These are phyloP conservation scores for Pandion haliaetus DNA, from an alignment of 2,113 vertebrate genomes.

Conservation along the genomic window DNA sequence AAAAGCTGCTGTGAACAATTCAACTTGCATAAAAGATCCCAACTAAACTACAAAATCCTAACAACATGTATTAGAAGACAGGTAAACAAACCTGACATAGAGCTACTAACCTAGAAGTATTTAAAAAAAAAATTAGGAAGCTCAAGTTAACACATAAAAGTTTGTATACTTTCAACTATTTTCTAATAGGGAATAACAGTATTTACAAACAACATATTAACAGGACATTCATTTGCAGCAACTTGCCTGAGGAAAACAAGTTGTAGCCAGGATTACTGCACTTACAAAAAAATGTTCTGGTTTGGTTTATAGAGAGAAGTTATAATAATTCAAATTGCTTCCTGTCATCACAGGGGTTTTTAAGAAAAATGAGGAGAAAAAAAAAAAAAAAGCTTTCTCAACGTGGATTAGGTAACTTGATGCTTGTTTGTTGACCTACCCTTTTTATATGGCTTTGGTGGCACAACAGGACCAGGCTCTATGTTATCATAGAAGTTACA, in stretches of 20 bases:
- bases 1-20: background rate
- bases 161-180: background rate
- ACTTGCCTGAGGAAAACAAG: background rate
- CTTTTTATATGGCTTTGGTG: conserved; percentile 90
- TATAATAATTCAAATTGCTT: background rate
- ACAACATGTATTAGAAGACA: background rate
- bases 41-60: background rate
- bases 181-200: background rate
- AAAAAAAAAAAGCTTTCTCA: background rate
- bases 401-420: background rate
- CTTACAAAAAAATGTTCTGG: background rate
- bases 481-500: conserved; percentile 98
- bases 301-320: background rate
- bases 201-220: background rate
- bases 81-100: background rate
- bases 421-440: conserved; percentile 72
- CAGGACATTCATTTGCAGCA: background rate
- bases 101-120: background rate
- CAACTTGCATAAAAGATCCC: background rate
- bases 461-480: conserved; percentile 91
- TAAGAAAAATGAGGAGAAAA: too few species aligned
- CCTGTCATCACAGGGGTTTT: background rate
- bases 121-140: background rate
- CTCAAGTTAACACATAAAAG: background rate
- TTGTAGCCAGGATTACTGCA: background rate